Evolutionary conservation across 2,113 vertebrate species (phyloP).

Genomic region (Hypanus sabinus): DNA sequence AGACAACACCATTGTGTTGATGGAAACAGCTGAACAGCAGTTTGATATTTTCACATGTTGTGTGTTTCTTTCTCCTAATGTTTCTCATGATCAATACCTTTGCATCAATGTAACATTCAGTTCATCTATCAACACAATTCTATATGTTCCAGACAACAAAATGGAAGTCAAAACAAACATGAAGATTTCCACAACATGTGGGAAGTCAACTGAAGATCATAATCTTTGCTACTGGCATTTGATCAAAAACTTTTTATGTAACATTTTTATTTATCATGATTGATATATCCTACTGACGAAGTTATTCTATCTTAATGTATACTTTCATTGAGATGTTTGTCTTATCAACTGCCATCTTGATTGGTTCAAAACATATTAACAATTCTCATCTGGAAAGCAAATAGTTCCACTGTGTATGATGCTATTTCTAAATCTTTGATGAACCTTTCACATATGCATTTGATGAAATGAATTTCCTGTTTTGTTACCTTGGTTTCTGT

Average conservation of each 20-base stretch:
- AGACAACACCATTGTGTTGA: background rate
- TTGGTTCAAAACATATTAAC: background rate
- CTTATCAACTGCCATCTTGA: background rate
- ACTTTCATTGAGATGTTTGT: background rate
- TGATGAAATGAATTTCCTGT: background rate
- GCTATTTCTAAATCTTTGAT: background rate
- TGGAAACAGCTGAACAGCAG: background rate
- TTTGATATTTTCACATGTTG: background rate
- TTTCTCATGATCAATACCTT: background rate
- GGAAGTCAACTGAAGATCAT: background rate
- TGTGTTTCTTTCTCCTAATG: background rate
- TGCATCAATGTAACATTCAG: background rate
- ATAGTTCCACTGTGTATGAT: background rate
- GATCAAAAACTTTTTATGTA: background rate
- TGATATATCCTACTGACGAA: background rate
- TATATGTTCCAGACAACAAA: no score
- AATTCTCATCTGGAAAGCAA: background rate
- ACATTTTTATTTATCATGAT: background rate
- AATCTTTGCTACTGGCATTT: background rate
- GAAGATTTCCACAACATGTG: background rate
- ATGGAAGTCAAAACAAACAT: background rate
- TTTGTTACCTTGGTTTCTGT: background rate
- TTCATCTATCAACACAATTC: background rate
- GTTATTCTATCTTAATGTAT: background rate
- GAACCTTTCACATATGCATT: background rate